Evolutionary conservation across 2,888 invertebrate species (phyloP).

Genomic region (Ormyrus thymus): DNA sequence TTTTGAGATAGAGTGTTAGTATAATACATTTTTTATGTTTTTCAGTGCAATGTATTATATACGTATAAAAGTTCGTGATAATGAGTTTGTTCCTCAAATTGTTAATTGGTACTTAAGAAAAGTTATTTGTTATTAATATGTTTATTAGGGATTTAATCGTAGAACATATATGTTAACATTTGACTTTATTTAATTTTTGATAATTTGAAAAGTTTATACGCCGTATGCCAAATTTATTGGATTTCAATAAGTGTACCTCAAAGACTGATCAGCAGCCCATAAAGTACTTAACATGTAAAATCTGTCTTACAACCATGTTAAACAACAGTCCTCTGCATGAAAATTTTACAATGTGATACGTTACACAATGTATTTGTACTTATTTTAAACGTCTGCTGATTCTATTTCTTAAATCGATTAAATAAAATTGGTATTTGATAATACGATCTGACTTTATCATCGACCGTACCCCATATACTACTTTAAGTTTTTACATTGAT

Average conservation of each 20-base stretch:
- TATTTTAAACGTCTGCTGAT: neutral
- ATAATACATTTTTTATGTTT: no score
- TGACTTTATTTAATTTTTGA: no score
- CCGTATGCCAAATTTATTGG: no score
- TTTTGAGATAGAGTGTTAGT: neutral
- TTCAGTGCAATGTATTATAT: no score
- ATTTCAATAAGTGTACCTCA: neutral
- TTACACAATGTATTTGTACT: slow-evolving; percentile 16
- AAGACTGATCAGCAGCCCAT: neutral
- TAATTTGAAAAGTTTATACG: no score
- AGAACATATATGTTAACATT: no score
- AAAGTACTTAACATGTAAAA: neutral
- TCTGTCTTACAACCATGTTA: neutral
- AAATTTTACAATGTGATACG: slow-evolving; percentile 26
- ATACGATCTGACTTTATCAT: neutral
- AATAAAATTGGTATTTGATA: slow-evolving; percentile 38
- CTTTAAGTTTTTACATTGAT: slow-evolving; percentile 8
- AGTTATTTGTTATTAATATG: no score
- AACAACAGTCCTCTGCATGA: neutral
- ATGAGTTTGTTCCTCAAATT: no score
- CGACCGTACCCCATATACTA: neutral
- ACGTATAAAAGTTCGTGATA: no score
- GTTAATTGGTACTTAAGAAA: no score
- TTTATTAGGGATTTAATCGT: no score
- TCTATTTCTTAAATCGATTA: slow-evolving; percentile 4